A percentile compares a stretch with the other conserved stretches of the same genome.
phyloP scores from a whole-genome alignment of 2,888 invertebrate genomes.

The Emesis castigata region DNA sequence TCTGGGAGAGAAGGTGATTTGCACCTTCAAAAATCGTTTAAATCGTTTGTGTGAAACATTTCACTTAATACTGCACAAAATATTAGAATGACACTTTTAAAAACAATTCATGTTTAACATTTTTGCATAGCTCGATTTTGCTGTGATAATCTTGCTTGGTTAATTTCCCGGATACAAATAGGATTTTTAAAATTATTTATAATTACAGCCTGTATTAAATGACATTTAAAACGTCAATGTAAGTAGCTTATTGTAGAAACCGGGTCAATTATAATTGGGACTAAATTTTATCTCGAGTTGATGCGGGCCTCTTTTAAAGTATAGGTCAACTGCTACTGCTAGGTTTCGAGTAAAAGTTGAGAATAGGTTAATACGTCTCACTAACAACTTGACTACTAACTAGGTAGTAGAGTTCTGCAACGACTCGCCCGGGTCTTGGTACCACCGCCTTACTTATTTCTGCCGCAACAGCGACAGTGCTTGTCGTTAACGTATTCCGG shows the following conservation, averaged over 20 bases:
- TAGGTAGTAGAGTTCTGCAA: too few relatives aligned
- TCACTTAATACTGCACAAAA: slow-evolving; percentile 47
- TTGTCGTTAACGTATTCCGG: too few relatives aligned
- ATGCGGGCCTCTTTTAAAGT: too few relatives aligned
- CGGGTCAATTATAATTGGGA: slow-evolving; percentile 58
- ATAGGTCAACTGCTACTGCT: too few relatives aligned
- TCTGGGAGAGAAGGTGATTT: slow-evolving; percentile 2
- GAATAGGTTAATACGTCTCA: too few relatives aligned
- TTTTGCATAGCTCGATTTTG: slow-evolving; percentile 50
- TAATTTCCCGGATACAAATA: slow-evolving; percentile 36
- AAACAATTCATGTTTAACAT: slow-evolving; percentile 22
- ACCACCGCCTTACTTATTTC: too few relatives aligned
- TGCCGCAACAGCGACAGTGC: too few relatives aligned
- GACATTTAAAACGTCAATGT: slow-evolving; percentile 66
- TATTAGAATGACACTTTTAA: slow-evolving; percentile 60
- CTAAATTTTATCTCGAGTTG: too few relatives aligned
- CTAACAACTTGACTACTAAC: too few relatives aligned
- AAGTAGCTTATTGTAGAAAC: slow-evolving; percentile 18
- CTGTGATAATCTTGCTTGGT: slow-evolving; percentile 31
- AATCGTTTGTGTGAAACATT: slow-evolving; percentile 61
- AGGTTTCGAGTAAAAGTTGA: too few relatives aligned
- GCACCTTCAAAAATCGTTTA: slow-evolving; percentile 5
- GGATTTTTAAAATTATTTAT: slow-evolving; percentile 49
- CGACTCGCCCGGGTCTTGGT: too few relatives aligned
- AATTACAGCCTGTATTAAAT: slow-evolving; percentile 63